Percentiles rank a stretch among this genome's conserved stretches.
These are phyloP conservation scores for Lerista edwardsae DNA, from an alignment of 2,797 vertebrate species.

Conservation along the genomic window DNA sequence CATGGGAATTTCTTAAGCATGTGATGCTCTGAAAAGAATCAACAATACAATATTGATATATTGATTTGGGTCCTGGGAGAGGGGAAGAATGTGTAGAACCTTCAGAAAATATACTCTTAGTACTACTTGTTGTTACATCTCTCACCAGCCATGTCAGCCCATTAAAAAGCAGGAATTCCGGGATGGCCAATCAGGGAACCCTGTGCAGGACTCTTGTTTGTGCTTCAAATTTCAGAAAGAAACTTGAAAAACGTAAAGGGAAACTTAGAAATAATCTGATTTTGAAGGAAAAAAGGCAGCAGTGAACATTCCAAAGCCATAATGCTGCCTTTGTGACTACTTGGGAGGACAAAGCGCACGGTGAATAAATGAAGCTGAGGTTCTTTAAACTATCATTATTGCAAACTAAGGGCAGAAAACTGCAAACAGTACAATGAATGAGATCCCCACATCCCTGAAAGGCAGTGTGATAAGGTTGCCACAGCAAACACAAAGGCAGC, in stretches of 20 bases:
- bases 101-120: not conserved
- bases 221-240: conserved; percentile 41
- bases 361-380: conserved; percentile 52
- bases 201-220: conserved; percentile 21
- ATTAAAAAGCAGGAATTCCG: not conserved
- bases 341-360: not conserved
- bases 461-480: conserved; percentile 57
- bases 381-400: conserved; percentile 60
- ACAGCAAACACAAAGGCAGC: conserved; percentile 63
- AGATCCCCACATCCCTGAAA: conserved; percentile 61
- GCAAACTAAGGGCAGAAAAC: conserved; percentile 48
- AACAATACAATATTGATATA: not conserved
- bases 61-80: not conserved
- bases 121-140: not conserved
- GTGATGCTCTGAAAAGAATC: not conserved
- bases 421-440: conserved; percentile 53
- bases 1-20: not conserved
- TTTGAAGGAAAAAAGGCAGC: conserved; percentile 6
- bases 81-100: not conserved
- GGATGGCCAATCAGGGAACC: conserved; percentile 4
- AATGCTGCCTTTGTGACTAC: conserved; percentile 14
- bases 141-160: not conserved
- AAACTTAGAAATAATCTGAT: not conserved
- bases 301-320: not conserved
- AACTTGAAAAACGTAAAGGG: conserved; percentile 19